These are phyloP conservation scores for Phaenicophaeus curvirostris DNA, from an alignment of 2,797 vertebrate genomes.

Conservation along the genomic window DNA sequence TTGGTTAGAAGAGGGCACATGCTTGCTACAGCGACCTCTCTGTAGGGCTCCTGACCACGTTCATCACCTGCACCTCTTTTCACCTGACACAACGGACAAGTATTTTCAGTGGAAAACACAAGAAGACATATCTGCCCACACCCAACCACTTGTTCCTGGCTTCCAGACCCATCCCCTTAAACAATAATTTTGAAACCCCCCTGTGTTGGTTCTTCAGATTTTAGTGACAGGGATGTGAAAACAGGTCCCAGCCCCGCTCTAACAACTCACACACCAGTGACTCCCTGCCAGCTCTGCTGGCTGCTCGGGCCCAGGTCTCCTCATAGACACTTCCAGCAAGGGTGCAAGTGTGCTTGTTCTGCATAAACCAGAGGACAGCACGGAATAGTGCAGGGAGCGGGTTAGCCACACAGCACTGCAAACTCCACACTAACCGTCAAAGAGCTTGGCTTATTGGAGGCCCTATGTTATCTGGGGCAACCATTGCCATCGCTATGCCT, in stretches of 20 bases:
- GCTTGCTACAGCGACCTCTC: neutral
- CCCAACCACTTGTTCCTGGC: neutral
- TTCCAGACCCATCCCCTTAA: neutral
- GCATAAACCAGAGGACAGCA: neutral
- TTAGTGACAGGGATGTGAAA: neutral
- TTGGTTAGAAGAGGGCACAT: neutral
- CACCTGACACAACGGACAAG: neutral
- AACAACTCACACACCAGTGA: neutral
- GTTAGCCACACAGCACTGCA: neutral
- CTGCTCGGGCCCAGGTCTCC: neutral
- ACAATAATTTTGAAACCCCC: neutral
- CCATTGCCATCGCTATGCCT: neutral
- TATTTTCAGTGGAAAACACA: neutral
- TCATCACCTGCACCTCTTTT: neutral
- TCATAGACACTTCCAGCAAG: conserved; percentile 1
- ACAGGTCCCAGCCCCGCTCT: neutral
- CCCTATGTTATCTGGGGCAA: neutral
- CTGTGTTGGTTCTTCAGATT: neutral
- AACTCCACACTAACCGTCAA: neutral
- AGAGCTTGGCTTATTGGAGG: neutral
- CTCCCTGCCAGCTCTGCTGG: neutral
- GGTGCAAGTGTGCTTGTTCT: neutral
- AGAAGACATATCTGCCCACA: neutral
- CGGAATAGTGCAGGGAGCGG: neutral
- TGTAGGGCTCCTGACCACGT: neutral